phyloP scores from a whole-genome alignment of 2,113 vertebrate genomes.

The Sterna hirundo region DNA sequence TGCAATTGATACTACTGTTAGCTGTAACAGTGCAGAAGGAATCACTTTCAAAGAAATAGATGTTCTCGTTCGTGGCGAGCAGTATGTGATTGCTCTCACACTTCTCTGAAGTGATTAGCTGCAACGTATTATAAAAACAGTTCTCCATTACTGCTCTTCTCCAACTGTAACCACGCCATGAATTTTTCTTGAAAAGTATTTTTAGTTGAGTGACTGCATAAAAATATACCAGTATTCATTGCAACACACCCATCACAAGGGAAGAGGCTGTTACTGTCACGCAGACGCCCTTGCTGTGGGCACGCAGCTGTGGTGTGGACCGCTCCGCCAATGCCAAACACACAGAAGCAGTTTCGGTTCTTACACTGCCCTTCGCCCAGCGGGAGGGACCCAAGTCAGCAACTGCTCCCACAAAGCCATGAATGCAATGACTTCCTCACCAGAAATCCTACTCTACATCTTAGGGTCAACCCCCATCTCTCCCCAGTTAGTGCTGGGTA shows the following conservation, averaged over 20 bases:
- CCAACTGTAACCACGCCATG: background rate
- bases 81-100: background rate
- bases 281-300: fast-evolving
- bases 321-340: background rate
- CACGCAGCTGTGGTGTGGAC: background rate
- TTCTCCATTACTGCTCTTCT: background rate
- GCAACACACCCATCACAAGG: background rate
- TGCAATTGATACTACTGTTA: background rate
- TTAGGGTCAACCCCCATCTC: background rate
- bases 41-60: background rate
- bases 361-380: background rate
- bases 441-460: background rate
- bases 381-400: background rate
- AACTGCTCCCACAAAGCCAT: background rate
- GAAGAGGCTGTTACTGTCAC: background rate
- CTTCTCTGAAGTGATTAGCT: background rate
- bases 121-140: background rate
- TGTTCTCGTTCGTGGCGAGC: background rate
- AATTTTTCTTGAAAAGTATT: background rate
- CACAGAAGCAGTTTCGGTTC: background rate
- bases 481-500: background rate
- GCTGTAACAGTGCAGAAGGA: background rate
- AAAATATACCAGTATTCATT: background rate
- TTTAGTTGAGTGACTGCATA: background rate
- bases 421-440: background rate